Evolutionary conservation across 1,140 invertebrate species (phyloP).

Genomic region (Lasaia peninsularis): DNA sequence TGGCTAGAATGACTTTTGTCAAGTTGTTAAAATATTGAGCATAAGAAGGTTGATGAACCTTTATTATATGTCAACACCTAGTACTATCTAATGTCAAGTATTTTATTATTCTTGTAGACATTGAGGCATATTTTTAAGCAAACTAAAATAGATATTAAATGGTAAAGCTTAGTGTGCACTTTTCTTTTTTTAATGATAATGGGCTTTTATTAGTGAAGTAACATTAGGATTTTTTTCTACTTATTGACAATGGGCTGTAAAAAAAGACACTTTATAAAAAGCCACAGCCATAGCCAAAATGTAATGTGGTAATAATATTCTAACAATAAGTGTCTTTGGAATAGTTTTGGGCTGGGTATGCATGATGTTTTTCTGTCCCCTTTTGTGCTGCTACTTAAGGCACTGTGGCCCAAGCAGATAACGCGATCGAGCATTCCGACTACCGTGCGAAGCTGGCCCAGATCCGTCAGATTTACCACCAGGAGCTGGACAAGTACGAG

Average conservation of each 20-base stretch:
- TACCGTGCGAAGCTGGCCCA: slow-evolving; percentile 99
- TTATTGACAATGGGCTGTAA: neutral
- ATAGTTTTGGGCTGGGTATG: slow-evolving; percentile 32
- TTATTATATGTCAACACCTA: no score
- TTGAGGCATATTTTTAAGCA: no score
- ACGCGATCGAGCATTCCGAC: slow-evolving; percentile 99
- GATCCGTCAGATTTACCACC: slow-evolving; percentile 99
- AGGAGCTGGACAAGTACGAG: slow-evolving; percentile 99
- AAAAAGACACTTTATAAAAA: neutral
- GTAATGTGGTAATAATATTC: neutral
- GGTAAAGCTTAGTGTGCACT: no score
- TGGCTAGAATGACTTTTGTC: no score
- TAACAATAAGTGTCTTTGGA: neutral
- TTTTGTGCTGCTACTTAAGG: slow-evolving; percentile 53
- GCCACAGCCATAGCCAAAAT: neutral
- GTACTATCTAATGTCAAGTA: no score
- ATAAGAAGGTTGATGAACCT: no score
- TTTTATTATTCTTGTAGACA: no score
- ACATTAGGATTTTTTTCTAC: neutral
- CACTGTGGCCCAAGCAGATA: slow-evolving; percentile 86
- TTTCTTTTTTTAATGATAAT: no score
- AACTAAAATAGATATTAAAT: no score
- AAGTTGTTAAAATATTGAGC: no score
- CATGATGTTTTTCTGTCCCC: slow-evolving; percentile 52
- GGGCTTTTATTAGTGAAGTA: no score